A percentile compares a stretch with the other conserved stretches of the same genome.
phyloP scores from a whole-genome alignment of 2,797 vertebrate genomes.

The Sebastolobus alascanus region DNA sequence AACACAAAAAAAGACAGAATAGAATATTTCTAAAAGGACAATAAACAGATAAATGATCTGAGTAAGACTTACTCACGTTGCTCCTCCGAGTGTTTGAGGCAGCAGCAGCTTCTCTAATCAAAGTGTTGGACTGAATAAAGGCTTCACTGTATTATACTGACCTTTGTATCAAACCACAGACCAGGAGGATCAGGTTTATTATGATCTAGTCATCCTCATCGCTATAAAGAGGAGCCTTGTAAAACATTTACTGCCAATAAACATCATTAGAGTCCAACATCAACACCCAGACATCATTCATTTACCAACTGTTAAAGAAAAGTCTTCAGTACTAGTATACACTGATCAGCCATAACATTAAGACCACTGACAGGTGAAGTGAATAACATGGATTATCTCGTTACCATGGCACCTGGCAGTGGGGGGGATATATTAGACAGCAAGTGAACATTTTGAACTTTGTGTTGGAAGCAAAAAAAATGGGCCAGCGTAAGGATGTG shows the following conservation, averaged over 20 bases:
- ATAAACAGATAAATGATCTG: background rate
- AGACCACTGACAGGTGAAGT: too few relatives aligned
- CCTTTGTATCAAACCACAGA: background rate
- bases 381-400: too few relatives aligned
- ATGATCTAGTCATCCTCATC: background rate
- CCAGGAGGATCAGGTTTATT: background rate
- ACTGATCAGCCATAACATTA: too few relatives aligned
- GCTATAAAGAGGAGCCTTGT: background rate
- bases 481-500: too few relatives aligned
- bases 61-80: slow-evolving; percentile 1
- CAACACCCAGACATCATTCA: background rate
- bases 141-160: background rate
- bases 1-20: background rate
- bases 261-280: background rate
- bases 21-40: background rate
- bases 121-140: background rate
- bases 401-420: too few relatives aligned
- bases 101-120: background rate
- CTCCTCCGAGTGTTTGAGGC: background rate
- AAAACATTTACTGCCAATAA: background rate
- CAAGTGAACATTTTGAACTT: too few relatives aligned
- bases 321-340: background rate
- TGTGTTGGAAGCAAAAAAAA: too few relatives aligned
- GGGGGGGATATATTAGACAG: too few relatives aligned
- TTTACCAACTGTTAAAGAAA: background rate